phyloP scores from a whole-genome alignment of 2,797 vertebrate genomes.

The Coranthus polyacanthus region DNA sequence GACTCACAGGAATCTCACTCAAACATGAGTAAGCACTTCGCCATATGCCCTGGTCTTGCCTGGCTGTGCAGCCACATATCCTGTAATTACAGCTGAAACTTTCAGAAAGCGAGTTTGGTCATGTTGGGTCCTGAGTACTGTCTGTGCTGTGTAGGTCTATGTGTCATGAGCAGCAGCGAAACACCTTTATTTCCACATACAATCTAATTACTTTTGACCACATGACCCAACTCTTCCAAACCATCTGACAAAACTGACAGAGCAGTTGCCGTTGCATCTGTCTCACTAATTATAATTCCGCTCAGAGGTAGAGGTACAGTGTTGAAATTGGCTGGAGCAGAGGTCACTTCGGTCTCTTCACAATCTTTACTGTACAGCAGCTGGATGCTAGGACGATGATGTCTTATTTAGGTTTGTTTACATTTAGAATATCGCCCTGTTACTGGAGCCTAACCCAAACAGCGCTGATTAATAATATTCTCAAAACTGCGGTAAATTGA shows the following conservation, averaged over 20 bases:
- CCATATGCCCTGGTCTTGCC: neutral
- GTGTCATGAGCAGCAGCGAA: neutral
- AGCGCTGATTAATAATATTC: conserved; percentile 16
- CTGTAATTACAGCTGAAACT: neutral
- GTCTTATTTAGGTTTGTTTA: conserved; percentile 40
- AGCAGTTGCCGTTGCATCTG: conserved; percentile 69
- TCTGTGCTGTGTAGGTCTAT: neutral
- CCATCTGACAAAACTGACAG: conserved; percentile 57
- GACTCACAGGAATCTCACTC: neutral
- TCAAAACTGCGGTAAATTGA: conserved; percentile 22
- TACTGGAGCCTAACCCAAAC: conserved; percentile 2
- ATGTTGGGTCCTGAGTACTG: neutral
- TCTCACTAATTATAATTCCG: conserved; percentile 67
- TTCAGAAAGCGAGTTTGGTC: neutral
- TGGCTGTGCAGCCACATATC: neutral
- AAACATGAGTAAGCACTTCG: neutral
- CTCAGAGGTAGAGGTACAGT: conserved; percentile 42
- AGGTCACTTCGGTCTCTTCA: conserved; percentile 28
- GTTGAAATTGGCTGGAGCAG: conserved; percentile 56
- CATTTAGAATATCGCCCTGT: conserved; percentile 1
- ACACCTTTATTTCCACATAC: conserved; percentile 9
- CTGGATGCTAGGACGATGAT: neutral
- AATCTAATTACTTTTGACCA: conserved; percentile 46
- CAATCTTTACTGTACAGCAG: conserved; percentile 32
- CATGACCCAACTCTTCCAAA: conserved; percentile 62